These are phyloP conservation scores for Notiomystis cincta DNA, from an alignment of 2,113 vertebrate genomes.

Conservation along the genomic window DNA sequence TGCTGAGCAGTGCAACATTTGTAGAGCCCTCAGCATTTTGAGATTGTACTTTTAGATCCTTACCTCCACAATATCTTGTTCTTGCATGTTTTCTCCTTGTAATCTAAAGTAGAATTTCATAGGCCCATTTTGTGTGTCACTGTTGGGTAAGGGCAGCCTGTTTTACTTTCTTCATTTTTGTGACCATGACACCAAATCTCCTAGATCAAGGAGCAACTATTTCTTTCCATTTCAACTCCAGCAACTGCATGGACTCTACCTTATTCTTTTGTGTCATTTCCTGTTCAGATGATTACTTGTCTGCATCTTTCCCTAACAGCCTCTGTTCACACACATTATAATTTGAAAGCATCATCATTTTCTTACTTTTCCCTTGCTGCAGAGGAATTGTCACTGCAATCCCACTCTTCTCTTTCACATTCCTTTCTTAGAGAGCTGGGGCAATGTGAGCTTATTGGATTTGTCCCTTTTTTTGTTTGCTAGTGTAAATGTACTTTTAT, in stretches of 20 bases:
- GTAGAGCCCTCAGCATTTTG: background rate
- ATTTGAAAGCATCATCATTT: background rate
- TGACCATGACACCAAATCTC: background rate
- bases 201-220: background rate
- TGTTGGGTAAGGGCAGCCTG: background rate
- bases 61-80: background rate
- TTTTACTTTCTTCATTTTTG: background rate
- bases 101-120: background rate
- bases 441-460: fast-evolving
- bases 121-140: background rate
- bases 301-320: background rate
- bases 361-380: background rate
- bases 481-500: background rate
- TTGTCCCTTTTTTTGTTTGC: background rate
- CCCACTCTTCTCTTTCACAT: background rate
- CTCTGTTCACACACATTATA: background rate
- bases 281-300: background rate
- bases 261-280: background rate
- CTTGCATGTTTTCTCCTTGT: background rate
- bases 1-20: background rate
- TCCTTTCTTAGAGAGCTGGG: background rate
- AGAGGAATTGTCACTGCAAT: background rate
- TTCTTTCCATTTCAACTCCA: background rate
- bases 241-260: background rate
- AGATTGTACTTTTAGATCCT: background rate